Base-by-base conservation (phyloP, 1,140 invertebrate species). In the Orchestia grillus region DNA sequence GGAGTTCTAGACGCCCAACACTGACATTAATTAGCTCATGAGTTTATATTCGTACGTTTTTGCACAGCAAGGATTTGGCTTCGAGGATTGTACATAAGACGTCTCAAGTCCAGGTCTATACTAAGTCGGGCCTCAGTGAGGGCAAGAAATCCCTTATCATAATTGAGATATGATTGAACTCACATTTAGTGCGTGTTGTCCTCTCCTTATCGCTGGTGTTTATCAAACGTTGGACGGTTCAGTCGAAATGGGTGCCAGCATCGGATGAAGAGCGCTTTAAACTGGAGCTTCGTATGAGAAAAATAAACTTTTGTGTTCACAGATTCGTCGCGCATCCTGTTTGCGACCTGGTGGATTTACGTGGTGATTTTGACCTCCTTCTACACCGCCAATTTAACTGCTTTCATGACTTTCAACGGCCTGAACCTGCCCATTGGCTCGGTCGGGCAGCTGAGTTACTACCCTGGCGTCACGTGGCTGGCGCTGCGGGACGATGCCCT, bases 301-400 rank as follows among this genome's bases (percentile, higher is more conserved):
- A 77, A 23, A 77, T 3, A 53, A 28, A 28, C 15, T 15, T 77
- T 77, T 77, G 62, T 77, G 62, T 77, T 97, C 97, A 41, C 97
- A 99, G 99, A 99, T 97, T 98, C 98, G 28, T 98, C 98, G 0
- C 97, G 99, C 87, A 97, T 99, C 45, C 97, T 99, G 6, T 99
- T 99, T 97, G 98, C 98, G 42, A 99, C 98, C 0, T 99, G 99
- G 99, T 99, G 99, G 99, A 98, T 99, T 94, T 99, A 99, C 97
- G 98, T 99, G 95, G 98, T 98, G 87, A 98, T 99, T 96, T 97
- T 99, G 41, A 99, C 98, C 0, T 98, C 98, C n/a, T 99, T 99
- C 97, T 99, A 99, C 97, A 99, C 99, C 4, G 99, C 99, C 0
- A 99, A 99, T 97, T 97, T 99, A 96, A 99, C 99, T 0, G 99